phyloP scores from a whole-genome alignment of 2,888 invertebrate genomes.

The Rhorus exstirpatorius region DNA sequence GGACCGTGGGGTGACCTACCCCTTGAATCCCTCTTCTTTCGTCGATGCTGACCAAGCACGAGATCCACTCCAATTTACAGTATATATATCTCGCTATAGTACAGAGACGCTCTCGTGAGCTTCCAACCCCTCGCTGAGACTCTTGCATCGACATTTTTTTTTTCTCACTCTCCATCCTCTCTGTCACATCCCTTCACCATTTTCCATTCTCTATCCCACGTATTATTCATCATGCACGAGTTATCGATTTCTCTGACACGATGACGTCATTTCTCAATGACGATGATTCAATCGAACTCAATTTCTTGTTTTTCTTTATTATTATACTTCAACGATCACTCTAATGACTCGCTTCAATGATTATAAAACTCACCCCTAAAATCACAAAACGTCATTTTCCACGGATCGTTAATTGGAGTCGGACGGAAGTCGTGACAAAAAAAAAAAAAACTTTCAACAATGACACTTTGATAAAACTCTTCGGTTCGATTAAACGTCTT shows the following conservation, averaged over 20 bases:
- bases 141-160: conserved; percentile 77
- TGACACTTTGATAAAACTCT: background rate
- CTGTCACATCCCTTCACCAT: conserved; percentile 57
- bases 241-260: conserved; percentile 75
- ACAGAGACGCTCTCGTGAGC: conserved; percentile 64
- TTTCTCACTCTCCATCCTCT: conserved; percentile 57
- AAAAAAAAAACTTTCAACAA: background rate
- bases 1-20: conserved; percentile 84
- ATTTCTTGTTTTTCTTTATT: background rate
- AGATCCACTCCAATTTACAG: conserved; percentile 82
- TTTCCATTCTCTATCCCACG: conserved; percentile 72
- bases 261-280: conserved; percentile 75
- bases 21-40: conserved; percentile 67
- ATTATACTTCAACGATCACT: too few species aligned
- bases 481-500: background rate
- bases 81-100: conserved; percentile 73
- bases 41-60: conserved; percentile 84
- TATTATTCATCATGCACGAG: conserved; percentile 72
- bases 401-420: background rate
- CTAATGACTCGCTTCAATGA: background rate
- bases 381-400: background rate
- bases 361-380: conserved; percentile 43
- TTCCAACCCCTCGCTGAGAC: conserved; percentile 74
- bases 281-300: conserved; percentile 75
- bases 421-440: background rate